Evolutionary conservation across 2,113 vertebrate species (phyloP).

Genomic region (Elaphurus davidianus): DNA sequence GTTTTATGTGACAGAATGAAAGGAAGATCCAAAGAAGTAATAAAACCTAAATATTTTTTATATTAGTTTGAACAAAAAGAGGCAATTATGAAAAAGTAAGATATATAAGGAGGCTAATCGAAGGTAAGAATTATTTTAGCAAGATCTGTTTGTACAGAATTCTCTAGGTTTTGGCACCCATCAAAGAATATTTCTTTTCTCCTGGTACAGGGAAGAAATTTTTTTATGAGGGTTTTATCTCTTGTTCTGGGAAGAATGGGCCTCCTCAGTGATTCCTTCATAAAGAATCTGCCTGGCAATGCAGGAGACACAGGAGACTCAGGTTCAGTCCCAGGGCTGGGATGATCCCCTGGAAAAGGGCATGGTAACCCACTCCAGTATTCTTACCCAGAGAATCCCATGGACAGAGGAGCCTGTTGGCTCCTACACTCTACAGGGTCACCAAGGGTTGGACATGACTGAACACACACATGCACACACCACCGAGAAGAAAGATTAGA

Average conservation of each 20-base stretch:
- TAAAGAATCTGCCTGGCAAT: not conserved
- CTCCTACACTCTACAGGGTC: not conserved
- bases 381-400: not conserved
- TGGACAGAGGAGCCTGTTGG: not conserved
- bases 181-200: not conserved
- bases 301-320: not conserved
- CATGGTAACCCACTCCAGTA: not conserved
- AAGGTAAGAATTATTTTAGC: not conserved
- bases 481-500: not conserved
- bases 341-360: not conserved
- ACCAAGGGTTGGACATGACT: not conserved
- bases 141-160: not conserved
- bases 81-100: not conserved
- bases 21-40: not conserved
- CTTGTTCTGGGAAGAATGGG: not conserved
- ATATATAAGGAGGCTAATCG: not conserved
- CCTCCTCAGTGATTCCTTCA: fast-evolving
- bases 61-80: not conserved
- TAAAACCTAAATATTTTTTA: not conserved
- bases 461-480: fast-evolving
- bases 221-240: not conserved
- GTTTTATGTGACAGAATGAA: not conserved
- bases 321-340: not conserved
- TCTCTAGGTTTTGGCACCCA: not conserved
- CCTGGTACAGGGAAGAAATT: not conserved